A percentile compares a stretch with the other conserved stretches of the same genome.
phyloP scores from a whole-genome alignment of 1,140 invertebrate genomes.

The Coptotermes formosanus region DNA sequence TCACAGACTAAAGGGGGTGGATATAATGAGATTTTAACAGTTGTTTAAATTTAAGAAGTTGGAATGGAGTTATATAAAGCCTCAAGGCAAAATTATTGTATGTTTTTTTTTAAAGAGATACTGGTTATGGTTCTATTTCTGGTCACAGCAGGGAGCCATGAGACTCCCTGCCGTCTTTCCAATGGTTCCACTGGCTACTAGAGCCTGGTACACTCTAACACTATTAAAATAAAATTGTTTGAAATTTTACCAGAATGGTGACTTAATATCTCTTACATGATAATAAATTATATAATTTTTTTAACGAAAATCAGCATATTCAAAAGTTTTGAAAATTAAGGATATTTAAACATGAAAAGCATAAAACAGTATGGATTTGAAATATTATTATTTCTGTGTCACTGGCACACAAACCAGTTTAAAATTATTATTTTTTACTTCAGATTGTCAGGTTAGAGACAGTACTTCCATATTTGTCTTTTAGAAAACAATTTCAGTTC shows the following conservation, averaged over 20 bases:
- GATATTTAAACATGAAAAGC: too few relatives aligned
- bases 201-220: constrained; percentile 4
- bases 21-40: constrained; percentile 27
- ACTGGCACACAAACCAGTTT: too few relatives aligned
- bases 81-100: constrained; percentile 22
- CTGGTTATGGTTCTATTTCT: constrained; percentile 42
- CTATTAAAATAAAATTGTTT: constrained; percentile 20
- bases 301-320: not conserved
- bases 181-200: constrained; percentile 28
- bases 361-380: too few relatives aligned
- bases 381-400: too few relatives aligned
- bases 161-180: constrained; percentile 25
- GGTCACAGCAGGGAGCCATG: constrained; percentile 39
- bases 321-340: not conserved
- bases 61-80: not conserved
- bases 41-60: constrained; percentile 30
- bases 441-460: too few relatives aligned
- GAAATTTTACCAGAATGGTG: constrained; percentile 10
- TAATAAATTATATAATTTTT: not conserved
- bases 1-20: not conserved
- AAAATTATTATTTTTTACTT: too few relatives aligned
- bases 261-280: not conserved
- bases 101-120: constrained; percentile 1
- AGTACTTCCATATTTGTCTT: too few relatives aligned
- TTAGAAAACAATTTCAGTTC: too few relatives aligned